Evolutionary conservation across 2,113 vertebrate genomes (phyloP), one percentile per base, ranked within the genome.

Genomic region (Falco punctatus): DNA sequence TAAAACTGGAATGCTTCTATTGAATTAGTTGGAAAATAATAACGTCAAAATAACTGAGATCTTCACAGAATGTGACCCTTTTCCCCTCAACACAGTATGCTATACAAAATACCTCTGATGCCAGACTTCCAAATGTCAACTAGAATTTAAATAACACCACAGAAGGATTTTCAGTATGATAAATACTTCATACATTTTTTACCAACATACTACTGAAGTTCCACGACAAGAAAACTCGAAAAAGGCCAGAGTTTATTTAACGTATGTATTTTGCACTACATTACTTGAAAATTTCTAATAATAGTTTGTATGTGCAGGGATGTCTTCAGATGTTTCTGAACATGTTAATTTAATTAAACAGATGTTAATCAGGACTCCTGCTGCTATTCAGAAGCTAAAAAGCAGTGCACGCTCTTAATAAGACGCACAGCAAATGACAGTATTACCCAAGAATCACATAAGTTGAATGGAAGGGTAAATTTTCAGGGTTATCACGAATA

Each of bases 181-280:
- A 80, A 83, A 15, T 20, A 58, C 15, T 42, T 38, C 33, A n/a
- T 6, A 35, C 1, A 3, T 33, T 91, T 91, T 74, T 77, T 62
- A 33, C 13, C 21, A 40, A 14, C 0, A 0, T 30, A 16, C 49
- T 77, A 33, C 0, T 27, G 15, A 51, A 59, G 21, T 28, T 69
- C 58, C 54, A 75, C 35, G 66, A 59, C 26, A 44, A 40, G 19
- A 57, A 57, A 74, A 55, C 23, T 18, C 38, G 33, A 69, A 30
- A 33, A 69, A 44, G 28, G 27, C 33, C 75, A 62, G 35, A 64
- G 32, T 32, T 85, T 55, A 61, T 71, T 27, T 40, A 38, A 55
- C 14, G 3, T 10, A 14, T 5, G 2, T 17, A 30, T 62, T 88
- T 83, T n/a, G 38, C 17, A 52, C 61, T 15, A 15, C 40, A 5